Base-by-base conservation (phyloP, 2,113 vertebrate species). In the Spea multiplicata region DNA sequence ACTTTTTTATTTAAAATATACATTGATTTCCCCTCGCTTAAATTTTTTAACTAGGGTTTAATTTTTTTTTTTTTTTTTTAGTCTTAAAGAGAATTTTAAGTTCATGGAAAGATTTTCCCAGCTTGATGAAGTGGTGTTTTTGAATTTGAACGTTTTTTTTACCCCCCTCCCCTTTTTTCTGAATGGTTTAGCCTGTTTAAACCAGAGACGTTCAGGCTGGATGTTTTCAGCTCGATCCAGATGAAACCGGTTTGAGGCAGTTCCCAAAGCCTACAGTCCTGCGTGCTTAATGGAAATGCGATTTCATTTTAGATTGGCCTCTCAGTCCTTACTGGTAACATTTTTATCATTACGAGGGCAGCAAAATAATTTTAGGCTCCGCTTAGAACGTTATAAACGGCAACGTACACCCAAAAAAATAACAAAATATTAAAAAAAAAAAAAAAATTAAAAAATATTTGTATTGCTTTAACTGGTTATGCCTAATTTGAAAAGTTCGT, bases 231-330 rank as follows among this genome's bases (percentile, higher is more conserved):
- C 68, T 84, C 78, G 81, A 86, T 86, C 86, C 84, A 81, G 88
- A 84, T 79, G 71, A 86, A 88, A 88, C 86, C 78, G 82, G 86
- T 88, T 88, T 84, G 77, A 83, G 80, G 84, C 83, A 83, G 86
- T 85, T 86, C 52, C 69, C 50, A 17, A 44, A 78, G 68, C 57
- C 68, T 71, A 55, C n/a, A 4, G 76, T 55, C 69, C 44, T 47
- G 61, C 47, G 69, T 71, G 49, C 64, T 73, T 30, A 57, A 73
- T 73, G 62, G 68, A 65, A 53, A 65, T 30, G 59, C 49, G 76
- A 65, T 47, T 62, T 70, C 10, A 16, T 73, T 61, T 6, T 8
- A 53, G 59, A 73, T 55, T 47, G 61, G 61, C 49, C 73, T 66
- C 48, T 6, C 48, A 14, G 44, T 14, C 45, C 44, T 5, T 53